phyloP scores from a whole-genome alignment of 2,113 vertebrate genomes.

The Myotis brandtii region DNA sequence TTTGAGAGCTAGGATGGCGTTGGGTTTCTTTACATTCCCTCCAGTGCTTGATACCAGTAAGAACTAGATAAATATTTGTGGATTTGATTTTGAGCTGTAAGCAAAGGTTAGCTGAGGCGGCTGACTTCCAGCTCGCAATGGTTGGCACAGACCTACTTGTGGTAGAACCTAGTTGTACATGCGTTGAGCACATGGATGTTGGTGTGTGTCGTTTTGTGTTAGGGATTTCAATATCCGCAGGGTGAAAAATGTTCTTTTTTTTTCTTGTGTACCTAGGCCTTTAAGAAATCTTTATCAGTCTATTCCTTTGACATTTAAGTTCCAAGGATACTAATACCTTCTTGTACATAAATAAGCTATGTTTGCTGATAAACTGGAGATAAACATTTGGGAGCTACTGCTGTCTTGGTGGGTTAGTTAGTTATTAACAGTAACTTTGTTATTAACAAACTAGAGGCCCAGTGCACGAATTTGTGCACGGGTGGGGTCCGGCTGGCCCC shows the following conservation, averaged over 20 bases:
- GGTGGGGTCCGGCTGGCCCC: too few species aligned
- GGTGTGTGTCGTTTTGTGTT: neutral
- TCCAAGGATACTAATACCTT: neutral
- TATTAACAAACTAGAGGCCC: neutral
- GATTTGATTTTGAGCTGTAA: conserved; percentile 52
- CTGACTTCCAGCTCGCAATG: neutral
- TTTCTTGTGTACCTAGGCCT: neutral
- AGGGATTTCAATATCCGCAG: neutral
- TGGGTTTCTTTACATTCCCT: conserved; percentile 11
- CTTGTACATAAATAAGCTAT: neutral
- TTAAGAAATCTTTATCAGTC: neutral
- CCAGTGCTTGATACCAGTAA: neutral
- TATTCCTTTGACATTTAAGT: neutral
- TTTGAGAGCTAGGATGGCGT: neutral
- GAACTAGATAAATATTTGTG: conserved; percentile 63
- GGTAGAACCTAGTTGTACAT: neutral
- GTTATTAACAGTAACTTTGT: conserved; percentile 18
- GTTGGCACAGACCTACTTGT: neutral
- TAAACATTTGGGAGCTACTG: neutral
- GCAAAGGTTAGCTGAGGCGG: conserved; percentile 36
- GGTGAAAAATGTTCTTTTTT: conserved; percentile 44
- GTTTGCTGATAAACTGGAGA: neutral
- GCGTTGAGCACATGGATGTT: neutral
- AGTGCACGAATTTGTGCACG: too few species aligned
- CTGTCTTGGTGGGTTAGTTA: neutral